These are phyloP conservation scores for Oryctes rhinoceros DNA, from an alignment of 1,140 invertebrate species.

Conservation along the genomic window DNA sequence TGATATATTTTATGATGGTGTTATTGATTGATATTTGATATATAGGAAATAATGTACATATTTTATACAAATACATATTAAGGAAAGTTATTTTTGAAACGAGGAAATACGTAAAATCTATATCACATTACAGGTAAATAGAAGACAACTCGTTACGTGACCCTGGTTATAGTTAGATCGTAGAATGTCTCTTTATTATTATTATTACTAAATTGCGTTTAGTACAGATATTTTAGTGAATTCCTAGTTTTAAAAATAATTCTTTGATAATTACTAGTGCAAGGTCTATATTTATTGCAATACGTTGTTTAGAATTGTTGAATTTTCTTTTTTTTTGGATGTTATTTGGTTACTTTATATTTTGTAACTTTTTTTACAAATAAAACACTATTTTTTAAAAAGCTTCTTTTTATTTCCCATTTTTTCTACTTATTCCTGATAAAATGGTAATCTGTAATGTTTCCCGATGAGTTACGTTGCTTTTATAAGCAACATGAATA, in stretches of 20 bases:
- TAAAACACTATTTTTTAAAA: conserved; percentile 23
- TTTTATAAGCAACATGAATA: too few relatives aligned
- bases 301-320: conserved; percentile 32
- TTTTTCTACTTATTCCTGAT: too few relatives aligned
- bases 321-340: conserved; percentile 19
- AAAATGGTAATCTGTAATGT: too few relatives aligned
- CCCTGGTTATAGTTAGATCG: not conserved
- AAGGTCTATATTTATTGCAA: conserved; percentile 11
- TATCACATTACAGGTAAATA: too few relatives aligned
- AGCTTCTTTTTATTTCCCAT: not conserved
- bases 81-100: conserved; percentile 35
- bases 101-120: not conserved
- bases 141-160: not conserved
- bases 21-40: conserved; percentile 21
- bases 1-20: conserved; percentile 10
- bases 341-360: conserved; percentile 37
- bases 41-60: conserved; percentile 20
- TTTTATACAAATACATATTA: conserved; percentile 34
- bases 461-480: too few relatives aligned
- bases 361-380: conserved; percentile 38
- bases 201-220: not conserved
- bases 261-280: not conserved
- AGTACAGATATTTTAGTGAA: not conserved
- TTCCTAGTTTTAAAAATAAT: conserved; percentile 35
- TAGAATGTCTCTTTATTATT: not conserved